Evolutionary conservation across 2,113 vertebrate genomes (phyloP).

Genomic region (Leptocoma aspasia): DNA sequence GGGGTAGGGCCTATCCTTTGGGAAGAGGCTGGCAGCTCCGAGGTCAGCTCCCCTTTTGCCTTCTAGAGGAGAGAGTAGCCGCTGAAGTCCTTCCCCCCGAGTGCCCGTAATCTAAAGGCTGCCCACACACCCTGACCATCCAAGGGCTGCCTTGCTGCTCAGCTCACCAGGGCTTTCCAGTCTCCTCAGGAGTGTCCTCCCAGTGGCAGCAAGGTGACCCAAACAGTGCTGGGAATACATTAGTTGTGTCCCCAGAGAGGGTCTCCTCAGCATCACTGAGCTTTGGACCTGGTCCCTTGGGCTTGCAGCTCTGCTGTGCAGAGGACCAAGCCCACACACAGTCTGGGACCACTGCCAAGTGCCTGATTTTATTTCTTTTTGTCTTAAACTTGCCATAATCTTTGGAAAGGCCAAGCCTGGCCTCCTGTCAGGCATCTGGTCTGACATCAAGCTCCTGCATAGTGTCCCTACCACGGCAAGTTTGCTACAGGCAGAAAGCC

Average conservation of each 20-base stretch:
- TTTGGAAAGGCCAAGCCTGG: background rate
- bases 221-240: background rate
- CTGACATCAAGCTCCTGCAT: background rate
- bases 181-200: background rate
- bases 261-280: background rate
- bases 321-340: background rate
- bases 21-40: rapidly evolving
- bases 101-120: rapidly evolving
- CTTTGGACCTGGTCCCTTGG: background rate
- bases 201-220: background rate
- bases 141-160: background rate
- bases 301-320: background rate
- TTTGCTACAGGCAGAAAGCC: background rate
- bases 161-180: background rate
- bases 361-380: background rate
- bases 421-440: background rate
- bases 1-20: background rate
- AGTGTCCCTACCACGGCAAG: rapidly evolving
- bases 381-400: background rate
- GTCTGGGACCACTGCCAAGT: background rate
- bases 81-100: background rate
- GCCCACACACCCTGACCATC: background rate
- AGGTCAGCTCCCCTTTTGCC: background rate
- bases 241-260: background rate
- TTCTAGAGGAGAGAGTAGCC: background rate